A percentile compares a stretch with the other conserved stretches of the same genome.
These are phyloP conservation scores for Aphaenogaster ashmeadi DNA, from an alignment of 1,140 invertebrate species.

Conservation along the genomic window DNA sequence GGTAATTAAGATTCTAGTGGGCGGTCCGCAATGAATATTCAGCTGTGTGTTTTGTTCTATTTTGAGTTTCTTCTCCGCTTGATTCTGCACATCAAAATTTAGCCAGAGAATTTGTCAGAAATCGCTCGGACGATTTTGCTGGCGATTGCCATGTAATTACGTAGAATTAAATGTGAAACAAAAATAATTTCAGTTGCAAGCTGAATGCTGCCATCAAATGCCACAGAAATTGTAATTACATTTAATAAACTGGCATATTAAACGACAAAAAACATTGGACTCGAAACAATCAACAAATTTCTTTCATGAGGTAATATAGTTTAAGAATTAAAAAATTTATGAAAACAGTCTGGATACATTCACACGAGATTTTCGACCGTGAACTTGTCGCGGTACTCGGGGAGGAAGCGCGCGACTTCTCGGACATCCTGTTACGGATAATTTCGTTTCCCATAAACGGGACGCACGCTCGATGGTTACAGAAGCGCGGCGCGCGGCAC, in stretches of 20 bases:
- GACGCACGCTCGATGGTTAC: conserved; percentile 12
- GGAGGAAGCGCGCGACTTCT: not conserved
- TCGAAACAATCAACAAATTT: not conserved
- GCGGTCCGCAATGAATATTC: conserved; percentile 20
- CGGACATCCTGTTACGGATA: conserved; percentile 3
- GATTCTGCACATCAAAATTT: not conserved
- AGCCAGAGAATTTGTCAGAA: not conserved
- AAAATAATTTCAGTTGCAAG: not conserved
- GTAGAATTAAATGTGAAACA: conserved; percentile 8
- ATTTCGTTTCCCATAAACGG: not conserved
- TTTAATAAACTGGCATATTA: not conserved
- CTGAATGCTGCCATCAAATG: no score
- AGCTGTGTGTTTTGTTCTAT: conserved; percentile 15
- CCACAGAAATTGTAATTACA: not conserved
- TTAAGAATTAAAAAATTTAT: not conserved
- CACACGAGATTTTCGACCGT: not conserved
- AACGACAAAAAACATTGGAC: not conserved
- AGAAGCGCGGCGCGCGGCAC: conserved; percentile 13
- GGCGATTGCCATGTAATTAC: conserved; percentile 6
- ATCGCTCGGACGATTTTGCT: not conserved
- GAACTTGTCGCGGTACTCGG: not conserved
- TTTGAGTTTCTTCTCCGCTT: conserved; percentile 8
- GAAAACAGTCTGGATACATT: not conserved
- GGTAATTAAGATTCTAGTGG: conserved; percentile 64
- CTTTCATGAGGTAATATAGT: not conserved